Evolutionary conservation across 2,113 vertebrate genomes (phyloP), one percentile per base, ranked within the genome.

Genomic region (Panurus biarmicus): DNA sequence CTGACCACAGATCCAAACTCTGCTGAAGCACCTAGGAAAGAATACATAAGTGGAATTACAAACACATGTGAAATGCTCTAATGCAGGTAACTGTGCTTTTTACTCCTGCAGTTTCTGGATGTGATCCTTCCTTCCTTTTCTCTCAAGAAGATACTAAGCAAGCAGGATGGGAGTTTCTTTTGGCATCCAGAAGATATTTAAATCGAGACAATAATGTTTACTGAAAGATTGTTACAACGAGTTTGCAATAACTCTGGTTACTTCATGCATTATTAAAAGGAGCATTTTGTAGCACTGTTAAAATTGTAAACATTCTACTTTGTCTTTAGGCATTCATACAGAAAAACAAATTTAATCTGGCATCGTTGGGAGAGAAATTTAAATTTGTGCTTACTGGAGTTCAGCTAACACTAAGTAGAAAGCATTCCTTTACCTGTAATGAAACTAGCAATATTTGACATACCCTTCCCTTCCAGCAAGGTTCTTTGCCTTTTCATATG

Each of bases 201-300:
- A 75, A 82, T 75, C 35, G 87, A 78, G n/a, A 60, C 47, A 84
- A 62, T 80, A 42, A 69, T n/a, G 42, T 60, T 66, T 87, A 40
- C 58, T 50, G 87, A 87, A 82, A 89, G 48, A 61, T 56, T 56
- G 60, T 82, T 96, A 72, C 50, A 82, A 38, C 75, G 53, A 93
- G 45, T 80, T 82, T 93, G 62, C 92, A 91, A 31, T 79, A 93
- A 93, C n/a, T 66, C 69, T 53, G 17, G 20, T 91, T 95, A 89
- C 25, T 82, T 96, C 48, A 69, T 94, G 66, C 50, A 85, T 94
- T 95, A 94, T 95, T 91, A 82, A 91, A 89, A 85, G 25, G 20
- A 56, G 25, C 66, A 70, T 76, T 79, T 69, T 85, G 53, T 75
- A 69, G 71, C 18, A 36, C 45, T 69, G 36, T 66, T 91, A 61